Evolutionary conservation across 2,113 vertebrate genomes (phyloP).

Genomic region (Nesoenas mayeri): DNA sequence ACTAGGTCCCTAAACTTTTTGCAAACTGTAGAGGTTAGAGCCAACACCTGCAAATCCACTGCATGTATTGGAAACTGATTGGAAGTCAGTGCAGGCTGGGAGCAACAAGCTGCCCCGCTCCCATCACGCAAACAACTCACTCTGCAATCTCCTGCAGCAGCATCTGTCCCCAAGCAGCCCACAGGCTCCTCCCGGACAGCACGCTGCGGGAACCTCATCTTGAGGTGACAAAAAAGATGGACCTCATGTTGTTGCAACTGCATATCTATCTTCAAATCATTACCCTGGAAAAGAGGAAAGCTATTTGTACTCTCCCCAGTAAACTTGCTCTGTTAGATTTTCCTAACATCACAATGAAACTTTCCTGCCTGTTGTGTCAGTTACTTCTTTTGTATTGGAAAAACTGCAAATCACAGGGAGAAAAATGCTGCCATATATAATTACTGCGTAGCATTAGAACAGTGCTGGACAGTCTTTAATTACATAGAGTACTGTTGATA

Average conservation of each 20-base stretch:
- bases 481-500: not conserved
- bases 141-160: not conserved
- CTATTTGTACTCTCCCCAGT: slow-evolving; percentile 18
- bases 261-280: not conserved
- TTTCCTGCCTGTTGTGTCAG: not conserved
- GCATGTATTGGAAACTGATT: not conserved
- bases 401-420: not conserved
- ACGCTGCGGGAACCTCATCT: fast-evolving
- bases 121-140: fast-evolving
- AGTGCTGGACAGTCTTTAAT: not conserved
- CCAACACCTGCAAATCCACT: not conserved
- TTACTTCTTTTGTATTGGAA: not conserved
- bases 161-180: not conserved
- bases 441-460: not conserved
- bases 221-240: not conserved
- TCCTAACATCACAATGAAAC: not conserved
- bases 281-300: slow-evolving; percentile 1
- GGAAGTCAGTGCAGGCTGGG: not conserved
- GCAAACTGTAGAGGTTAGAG: not conserved
- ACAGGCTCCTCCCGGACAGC: not conserved
- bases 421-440: not conserved
- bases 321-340: not conserved
- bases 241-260: not conserved
- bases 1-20: not conserved
- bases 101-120: not conserved